A percentile compares a stretch with the other conserved stretches of the same genome.
Evolutionary conservation across 2,888 invertebrate genomes (phyloP).

Genomic region (Thalpophila matura): DNA sequence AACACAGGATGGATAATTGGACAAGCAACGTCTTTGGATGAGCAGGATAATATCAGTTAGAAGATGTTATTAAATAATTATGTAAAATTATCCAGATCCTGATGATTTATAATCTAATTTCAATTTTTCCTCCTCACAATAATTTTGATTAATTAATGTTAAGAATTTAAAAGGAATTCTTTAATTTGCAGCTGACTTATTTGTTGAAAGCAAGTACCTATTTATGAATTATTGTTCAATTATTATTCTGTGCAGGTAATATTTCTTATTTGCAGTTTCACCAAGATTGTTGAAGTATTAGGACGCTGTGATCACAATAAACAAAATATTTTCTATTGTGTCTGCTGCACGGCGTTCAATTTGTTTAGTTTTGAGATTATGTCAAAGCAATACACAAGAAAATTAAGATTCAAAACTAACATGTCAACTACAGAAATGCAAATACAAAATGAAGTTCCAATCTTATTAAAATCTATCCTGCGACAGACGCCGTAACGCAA

Average conservation of each 20-base stretch:
- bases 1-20: slow-evolving; percentile 32
- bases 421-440: background rate
- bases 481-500: background rate
- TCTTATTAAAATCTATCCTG: slow-evolving; percentile 33
- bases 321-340: no score
- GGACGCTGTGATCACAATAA: no score
- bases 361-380: background rate
- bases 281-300: no score
- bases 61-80: background rate
- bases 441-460: slow-evolving; percentile 23
- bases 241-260: no score
- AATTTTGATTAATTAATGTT: background rate
- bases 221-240: no score
- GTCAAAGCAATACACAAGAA: background rate
- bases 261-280: no score
- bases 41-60: background rate
- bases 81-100: background rate
- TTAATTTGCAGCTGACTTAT: no score
- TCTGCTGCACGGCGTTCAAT: no score
- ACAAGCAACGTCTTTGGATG: slow-evolving; percentile 29
- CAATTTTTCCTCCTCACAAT: background rate
- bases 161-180: background rate
- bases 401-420: background rate
- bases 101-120: background rate
- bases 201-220: no score